These are phyloP conservation scores for Delphinus delphis DNA, from an alignment of 2,113 vertebrate species.

Conservation along the genomic window DNA sequence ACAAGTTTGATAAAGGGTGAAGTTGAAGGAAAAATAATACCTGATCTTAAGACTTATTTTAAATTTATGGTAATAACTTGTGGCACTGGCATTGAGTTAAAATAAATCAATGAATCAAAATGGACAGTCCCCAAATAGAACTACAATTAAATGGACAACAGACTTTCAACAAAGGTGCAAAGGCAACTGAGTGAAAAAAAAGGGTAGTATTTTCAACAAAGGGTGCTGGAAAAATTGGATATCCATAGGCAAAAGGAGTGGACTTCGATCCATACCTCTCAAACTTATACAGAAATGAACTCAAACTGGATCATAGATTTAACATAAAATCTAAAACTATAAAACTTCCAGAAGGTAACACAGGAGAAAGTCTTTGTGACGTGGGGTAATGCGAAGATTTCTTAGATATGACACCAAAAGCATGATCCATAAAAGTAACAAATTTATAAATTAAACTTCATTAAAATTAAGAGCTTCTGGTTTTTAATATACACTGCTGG, in stretches of 20 bases:
- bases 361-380: background rate
- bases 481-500: background rate
- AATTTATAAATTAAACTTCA: background rate
- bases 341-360: background rate
- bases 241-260: background rate
- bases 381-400: background rate
- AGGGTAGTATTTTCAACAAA: background rate
- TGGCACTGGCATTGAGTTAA: background rate
- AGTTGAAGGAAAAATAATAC: background rate
- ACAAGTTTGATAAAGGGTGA: constrained; percentile 4
- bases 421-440: background rate
- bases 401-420: background rate
- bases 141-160: background rate
- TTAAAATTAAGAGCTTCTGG: background rate
- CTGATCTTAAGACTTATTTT: background rate
- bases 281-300: background rate
- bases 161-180: background rate
- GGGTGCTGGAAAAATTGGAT: background rate
- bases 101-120: background rate
- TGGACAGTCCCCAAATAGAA: background rate
- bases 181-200: background rate
- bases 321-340: background rate
- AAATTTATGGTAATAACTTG: background rate
- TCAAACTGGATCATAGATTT: background rate
- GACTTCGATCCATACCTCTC: background rate